A percentile compares a stretch with the other conserved stretches of the same genome.
phyloP scores from a whole-genome alignment of 53 echinoderm and acorn worm species.

The Luidia sarsii region DNA sequence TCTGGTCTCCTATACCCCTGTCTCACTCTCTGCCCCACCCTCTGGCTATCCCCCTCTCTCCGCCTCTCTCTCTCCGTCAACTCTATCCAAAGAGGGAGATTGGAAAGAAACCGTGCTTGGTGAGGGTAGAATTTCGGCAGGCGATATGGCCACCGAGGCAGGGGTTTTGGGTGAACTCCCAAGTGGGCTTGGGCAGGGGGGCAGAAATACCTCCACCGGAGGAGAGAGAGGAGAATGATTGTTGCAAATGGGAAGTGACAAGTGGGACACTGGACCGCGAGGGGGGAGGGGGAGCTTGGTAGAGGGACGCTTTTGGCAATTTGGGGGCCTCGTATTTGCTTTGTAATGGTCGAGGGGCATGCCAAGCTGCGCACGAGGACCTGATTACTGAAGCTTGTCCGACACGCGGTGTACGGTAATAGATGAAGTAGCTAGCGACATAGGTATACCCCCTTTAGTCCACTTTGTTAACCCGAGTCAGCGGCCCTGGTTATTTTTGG shows the following conservation, averaged over 20 bases:
- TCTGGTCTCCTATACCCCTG: too few species aligned
- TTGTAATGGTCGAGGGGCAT: constrained; percentile 15
- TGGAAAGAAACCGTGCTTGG: constrained; percentile 14
- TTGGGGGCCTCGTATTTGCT: constrained; percentile 4
- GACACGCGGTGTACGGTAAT: constrained; percentile 3
- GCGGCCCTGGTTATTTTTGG: too few species aligned
- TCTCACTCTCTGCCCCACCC: too few species aligned
- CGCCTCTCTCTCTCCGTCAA: too few species aligned
- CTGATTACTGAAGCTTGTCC: neutral
- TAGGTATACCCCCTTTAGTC: too few species aligned
- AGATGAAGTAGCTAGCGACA: too few species aligned
- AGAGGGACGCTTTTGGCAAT: neutral
- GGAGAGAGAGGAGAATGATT: too few species aligned
- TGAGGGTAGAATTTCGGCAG: constrained; percentile 22
- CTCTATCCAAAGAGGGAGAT: too few species aligned
- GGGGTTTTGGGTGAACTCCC: constrained; percentile 41
- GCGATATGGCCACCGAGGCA: constrained; percentile 24
- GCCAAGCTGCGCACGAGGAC: neutral
- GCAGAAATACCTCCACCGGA: constrained; percentile 19
- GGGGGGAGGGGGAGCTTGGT: constrained; percentile 17
- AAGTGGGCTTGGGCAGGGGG: constrained; percentile 19
- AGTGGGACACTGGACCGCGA: constrained; percentile 9
- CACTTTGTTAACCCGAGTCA: too few species aligned
- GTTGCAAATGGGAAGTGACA: constrained; percentile 45
- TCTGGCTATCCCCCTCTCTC: too few species aligned